Evolutionary conservation across 2,113 vertebrate species (phyloP), one percentile per base, ranked within the genome.

Genomic region (Equus przewalskii): DNA sequence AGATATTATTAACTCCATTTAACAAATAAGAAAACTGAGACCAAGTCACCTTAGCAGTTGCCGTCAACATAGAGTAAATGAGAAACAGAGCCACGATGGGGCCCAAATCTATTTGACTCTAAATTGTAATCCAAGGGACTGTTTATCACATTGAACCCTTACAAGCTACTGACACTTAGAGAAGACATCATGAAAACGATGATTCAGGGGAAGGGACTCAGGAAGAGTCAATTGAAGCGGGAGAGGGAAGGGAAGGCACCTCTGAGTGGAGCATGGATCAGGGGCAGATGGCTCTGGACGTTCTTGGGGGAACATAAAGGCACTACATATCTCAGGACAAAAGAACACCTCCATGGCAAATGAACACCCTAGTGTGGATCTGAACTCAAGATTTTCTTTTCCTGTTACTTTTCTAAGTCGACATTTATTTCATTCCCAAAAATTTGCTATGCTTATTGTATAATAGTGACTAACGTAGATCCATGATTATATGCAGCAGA

Each of bases 1-100:
- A 30, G 12, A 46, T 75, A 95, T 51, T 56, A 88, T 75, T 93
- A 78, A 88, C 4, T 82, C 56, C 19, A 51, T 60, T 44, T 78
- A 70, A 90, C 41, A 94, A 82, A 83, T 87, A n/a, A 90, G 84
- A 49, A 97, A 96, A 86, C 67, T 60, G 49, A 85, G 11, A 13
- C 19, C 33, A 33, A 56, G 1, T 80, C 69, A 85, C 14, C 18
- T 76, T 65, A 81, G 5, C 28, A n/a, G 28, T 78, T 72, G 24
- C 22, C 33, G 19, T 14, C 49, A 22, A 19, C 41, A 36, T 15
- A 41, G 6, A 9, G 3, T 60, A 91, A 84, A 72, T 58, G 49
- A 69, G 30, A 78, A 82, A 65, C 2, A 85, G 33, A 90, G 36
- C 15, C 46, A 92, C 19, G 3, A 62, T 64, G 79, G 30, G 83